Evolutionary conservation across 1,140 invertebrate species (phyloP), one percentile per base, ranked within the genome.

Genomic region (Neelides sp.): DNA sequence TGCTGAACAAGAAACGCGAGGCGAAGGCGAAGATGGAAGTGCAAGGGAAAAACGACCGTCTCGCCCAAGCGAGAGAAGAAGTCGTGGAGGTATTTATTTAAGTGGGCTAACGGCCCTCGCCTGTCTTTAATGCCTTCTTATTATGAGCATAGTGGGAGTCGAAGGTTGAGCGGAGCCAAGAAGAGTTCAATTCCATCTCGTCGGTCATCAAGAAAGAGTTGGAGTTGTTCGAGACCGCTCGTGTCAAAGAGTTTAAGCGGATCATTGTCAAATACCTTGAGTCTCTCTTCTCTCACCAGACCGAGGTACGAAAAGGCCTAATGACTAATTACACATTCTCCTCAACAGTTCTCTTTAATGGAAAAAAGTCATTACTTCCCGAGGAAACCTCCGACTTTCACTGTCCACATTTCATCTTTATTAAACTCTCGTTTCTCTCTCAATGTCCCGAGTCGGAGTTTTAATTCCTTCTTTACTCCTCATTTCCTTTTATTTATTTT

Each of bases 141-240:
- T 43, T 10, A 23, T 22, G 4, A 5, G 8, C 26, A 44, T 62
- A 92, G 76, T 96, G 89, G 86, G 90, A 96, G 66, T 75, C 84
- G 1, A 96, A 96, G 70, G 91, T 97, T 7, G 91, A 96, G 63
- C 77, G 90, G 58, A 86, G 90, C 7, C 88, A 97, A 66, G 87
- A 95, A 64, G 91, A 96, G 63, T 98, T 98, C 70, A 84, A 96
- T 64, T 82, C 83, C 61, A 96, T 98, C 64, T 97, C 92, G 1
- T 80, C 82, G 58, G 89, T 89, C 69, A 98, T 99, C 57, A 91
- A 95, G 64, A 85, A 85, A 50, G 95, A 99, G 70, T 77, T 98
- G 66, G 87, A 93, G 59, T 74, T 85, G 24, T 95, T 95, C 71
- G 92, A 97, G 66, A 74, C 83, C 47, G 76, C 81, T 41, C 76